Evolutionary conservation across 37 sponge, comb jelly and placozoan species (phyloP).

Genomic region (Beroe ovata): DNA sequence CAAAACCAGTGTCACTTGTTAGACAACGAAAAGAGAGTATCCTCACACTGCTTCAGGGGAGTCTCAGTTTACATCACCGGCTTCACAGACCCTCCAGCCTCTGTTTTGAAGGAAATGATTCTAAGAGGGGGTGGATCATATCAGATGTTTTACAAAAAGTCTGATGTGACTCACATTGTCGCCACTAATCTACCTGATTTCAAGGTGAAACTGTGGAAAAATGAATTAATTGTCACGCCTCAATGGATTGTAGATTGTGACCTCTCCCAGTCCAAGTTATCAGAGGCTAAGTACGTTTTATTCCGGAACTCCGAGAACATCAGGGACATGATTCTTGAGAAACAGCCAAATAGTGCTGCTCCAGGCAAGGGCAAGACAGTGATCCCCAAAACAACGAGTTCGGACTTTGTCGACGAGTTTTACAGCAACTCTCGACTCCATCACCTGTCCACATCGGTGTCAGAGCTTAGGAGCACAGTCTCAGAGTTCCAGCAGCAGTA

Average conservation of each 20-base stretch:
- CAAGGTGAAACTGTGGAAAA: constrained; percentile 74
- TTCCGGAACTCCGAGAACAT: constrained; percentile 10
- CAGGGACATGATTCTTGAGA: background rate
- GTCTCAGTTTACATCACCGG: constrained; percentile 61
- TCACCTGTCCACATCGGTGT: constrained; percentile 84
- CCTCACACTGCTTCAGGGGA: background rate
- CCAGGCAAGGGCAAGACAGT: background rate
- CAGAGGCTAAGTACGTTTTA: constrained; percentile 35
- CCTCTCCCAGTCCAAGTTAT: background rate
- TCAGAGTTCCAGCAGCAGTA: constrained; percentile 57
- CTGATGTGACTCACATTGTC: constrained; percentile 83
- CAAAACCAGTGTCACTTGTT: constrained; percentile 6
- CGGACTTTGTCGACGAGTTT: constrained; percentile 79
- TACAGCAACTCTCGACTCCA: constrained; percentile 88
- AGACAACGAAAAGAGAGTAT: background rate
- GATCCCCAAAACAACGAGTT: constrained; percentile 8
- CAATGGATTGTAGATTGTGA: constrained; percentile 70
- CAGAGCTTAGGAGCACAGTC: constrained; percentile 78
- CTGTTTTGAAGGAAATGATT: constrained; percentile 78
- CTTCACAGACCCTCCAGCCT: constrained; percentile 73
- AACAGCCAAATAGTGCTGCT: background rate
- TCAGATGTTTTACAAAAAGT: constrained; percentile 69
- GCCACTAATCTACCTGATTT: constrained; percentile 80
- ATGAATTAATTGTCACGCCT: constrained; percentile 67
- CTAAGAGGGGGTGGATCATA: constrained; percentile 78